A percentile compares a stretch with the other conserved stretches of the same genome.
Conservation (phyloP, 2,888 invertebrate species). For the Lochmaea capreae region DNA sequence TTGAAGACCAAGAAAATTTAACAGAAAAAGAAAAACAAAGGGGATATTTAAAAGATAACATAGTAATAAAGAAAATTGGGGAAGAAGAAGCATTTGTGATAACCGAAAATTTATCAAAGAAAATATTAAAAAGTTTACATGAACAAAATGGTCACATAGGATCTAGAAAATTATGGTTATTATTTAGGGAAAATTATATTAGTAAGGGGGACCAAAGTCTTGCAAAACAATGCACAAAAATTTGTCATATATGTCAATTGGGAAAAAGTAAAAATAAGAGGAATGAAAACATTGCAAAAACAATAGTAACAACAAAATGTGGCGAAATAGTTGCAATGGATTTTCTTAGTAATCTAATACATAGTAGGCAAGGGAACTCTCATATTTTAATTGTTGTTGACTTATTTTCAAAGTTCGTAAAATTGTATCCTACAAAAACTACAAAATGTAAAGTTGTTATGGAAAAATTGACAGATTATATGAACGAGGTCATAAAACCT, state of each 20-base stretch:
- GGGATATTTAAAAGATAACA: too few relatives aligned
- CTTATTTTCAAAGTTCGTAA: not conserved
- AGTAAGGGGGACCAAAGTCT: too few relatives aligned
- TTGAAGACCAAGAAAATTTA: too few relatives aligned
- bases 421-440: not conserved
- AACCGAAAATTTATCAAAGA: too few relatives aligned
- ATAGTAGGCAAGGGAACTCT: not conserved
- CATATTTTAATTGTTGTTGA: not conserved
- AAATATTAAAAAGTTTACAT: too few relatives aligned
- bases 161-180: too few relatives aligned
- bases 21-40: too few relatives aligned
- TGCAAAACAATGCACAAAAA: not conserved
- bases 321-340: constrained; percentile 6
- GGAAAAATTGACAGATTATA: not conserved
- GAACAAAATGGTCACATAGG: too few relatives aligned
- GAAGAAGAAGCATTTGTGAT: too few relatives aligned
- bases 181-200: too few relatives aligned
- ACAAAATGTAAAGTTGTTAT: not conserved
- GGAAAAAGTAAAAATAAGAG: not conserved
- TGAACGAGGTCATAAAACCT: not conserved
- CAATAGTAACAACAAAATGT: not conserved
- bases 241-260: not conserved
- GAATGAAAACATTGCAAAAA: not conserved
- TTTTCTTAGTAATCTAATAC: not conserved
- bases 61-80: too few relatives aligned